Percentiles rank a stretch among this genome's conserved stretches.
phyloP scores from a whole-genome alignment of 2,888 invertebrate genomes.

The Amphipoea lucens region DNA sequence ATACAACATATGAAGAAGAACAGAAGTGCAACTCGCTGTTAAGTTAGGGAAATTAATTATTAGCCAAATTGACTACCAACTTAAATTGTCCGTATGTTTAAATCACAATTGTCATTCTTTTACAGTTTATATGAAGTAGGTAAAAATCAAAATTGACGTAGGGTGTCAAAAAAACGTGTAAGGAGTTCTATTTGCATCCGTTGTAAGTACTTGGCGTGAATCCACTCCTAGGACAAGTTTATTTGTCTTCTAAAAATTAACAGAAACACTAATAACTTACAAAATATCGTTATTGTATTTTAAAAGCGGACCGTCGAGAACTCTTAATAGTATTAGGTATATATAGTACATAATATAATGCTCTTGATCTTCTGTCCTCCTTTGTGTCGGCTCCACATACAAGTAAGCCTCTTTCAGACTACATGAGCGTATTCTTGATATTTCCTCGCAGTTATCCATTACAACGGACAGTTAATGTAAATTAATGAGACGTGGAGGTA shows the following conservation, averaged over 20 bases:
- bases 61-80: background rate
- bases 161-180: too few species aligned
- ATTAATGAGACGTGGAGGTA: conserved; percentile 59
- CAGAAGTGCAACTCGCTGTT: conserved; percentile 13
- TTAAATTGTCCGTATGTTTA: background rate
- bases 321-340: too few species aligned
- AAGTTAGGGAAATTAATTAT: background rate
- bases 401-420: conserved; percentile 43
- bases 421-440: conserved; percentile 31
- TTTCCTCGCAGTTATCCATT: conserved; percentile 57
- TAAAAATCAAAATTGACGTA: background rate
- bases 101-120: background rate
- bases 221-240: too few species aligned
- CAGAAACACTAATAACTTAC: background rate
- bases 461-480: conserved; percentile 59
- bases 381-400: conserved; percentile 18
- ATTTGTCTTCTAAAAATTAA: background rate
- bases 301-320: background rate
- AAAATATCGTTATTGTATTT: background rate
- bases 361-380: conserved; percentile 15
- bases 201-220: too few species aligned
- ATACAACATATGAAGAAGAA: background rate
- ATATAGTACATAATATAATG: too few species aligned
- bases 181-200: too few species aligned
- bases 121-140: background rate